Evolutionary conservation across 2,888 invertebrate genomes (phyloP).

Genomic region (Sinohyriopsis cumingii): DNA sequence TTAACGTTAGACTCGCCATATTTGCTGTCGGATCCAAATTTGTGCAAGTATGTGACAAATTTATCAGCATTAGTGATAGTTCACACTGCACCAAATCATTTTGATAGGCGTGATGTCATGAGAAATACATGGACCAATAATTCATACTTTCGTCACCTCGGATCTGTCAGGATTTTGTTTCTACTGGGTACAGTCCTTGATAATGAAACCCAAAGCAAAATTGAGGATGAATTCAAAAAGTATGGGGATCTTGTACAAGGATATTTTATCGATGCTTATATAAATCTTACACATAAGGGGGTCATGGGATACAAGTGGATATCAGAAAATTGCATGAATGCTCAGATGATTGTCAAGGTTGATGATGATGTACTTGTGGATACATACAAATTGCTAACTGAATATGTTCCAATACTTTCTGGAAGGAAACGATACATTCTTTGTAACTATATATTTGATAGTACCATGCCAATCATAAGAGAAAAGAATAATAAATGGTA

Average conservation of each 20-base stretch:
- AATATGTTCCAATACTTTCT: conserved; percentile 20
- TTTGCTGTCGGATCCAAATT: conserved; percentile 19
- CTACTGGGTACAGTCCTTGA: conserved; percentile 40
- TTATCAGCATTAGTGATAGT: conserved; percentile 30
- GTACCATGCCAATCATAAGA: conserved; percentile 34
- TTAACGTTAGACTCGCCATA: conserved; percentile 22
- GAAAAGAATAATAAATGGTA: conserved; percentile 29
- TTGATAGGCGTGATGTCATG: conserved; percentile 29
- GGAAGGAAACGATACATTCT: conserved; percentile 26
- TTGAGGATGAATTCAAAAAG: conserved; percentile 33
- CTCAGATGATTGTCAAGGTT: conserved; percentile 44
- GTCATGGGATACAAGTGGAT: too few species aligned
- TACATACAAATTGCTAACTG: conserved; percentile 24
- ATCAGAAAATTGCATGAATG: conserved; percentile 41
- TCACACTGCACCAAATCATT: conserved; percentile 42
- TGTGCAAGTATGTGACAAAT: conserved; percentile 22
- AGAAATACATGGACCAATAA: conserved; percentile 47
- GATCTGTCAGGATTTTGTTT: conserved; percentile 35
- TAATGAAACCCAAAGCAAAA: conserved; percentile 17
- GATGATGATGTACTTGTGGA: conserved; percentile 55
- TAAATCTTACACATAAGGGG: too few species aligned
- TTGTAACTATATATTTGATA: conserved; percentile 29
- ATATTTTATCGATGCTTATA: conserved; percentile 48
- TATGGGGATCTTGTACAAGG: conserved; percentile 54
- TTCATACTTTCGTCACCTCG: conserved; percentile 29